A percentile compares a stretch with the other conserved stretches of the same genome.
Conservation (phyloP, 2,797 vertebrate genomes). For the Channallabes apus region DNA sequence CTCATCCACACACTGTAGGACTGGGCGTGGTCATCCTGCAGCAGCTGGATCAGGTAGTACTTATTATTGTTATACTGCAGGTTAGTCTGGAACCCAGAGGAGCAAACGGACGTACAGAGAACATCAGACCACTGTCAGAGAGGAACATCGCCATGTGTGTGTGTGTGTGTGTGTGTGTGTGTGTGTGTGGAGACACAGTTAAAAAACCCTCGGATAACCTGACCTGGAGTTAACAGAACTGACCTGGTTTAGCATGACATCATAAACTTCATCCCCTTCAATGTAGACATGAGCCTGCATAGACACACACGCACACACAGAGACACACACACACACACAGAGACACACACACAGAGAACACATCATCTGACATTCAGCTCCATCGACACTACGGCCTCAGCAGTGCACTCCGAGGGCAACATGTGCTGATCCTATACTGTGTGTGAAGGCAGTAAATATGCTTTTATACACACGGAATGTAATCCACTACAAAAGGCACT, state of each 20-base stretch:
- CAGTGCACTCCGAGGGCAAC: not conserved
- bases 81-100: constrained; percentile 77
- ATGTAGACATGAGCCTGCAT: constrained; percentile 83
- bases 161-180: too few relatives aligned
- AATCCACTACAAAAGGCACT: not conserved
- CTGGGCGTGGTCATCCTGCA: constrained; percentile 78
- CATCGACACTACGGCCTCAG: not conserved
- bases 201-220: too few relatives aligned
- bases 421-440: not conserved
- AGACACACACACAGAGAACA: not conserved
- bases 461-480: not conserved
- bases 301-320: not conserved
- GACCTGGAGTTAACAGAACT: constrained; percentile 34
- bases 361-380: not conserved
- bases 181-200: too few relatives aligned
- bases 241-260: constrained; percentile 91
- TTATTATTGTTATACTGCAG: constrained; percentile 93
- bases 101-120: not conserved
- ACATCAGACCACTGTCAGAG: not conserved
- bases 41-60: constrained; percentile 87
- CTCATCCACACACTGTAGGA: constrained; percentile 87
- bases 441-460: not conserved
- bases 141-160: not conserved
- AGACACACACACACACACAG: too few relatives aligned
- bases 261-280: constrained; percentile 82